These are phyloP conservation scores for Lysiphlebus fabarum DNA, from an alignment of 1,140 invertebrate species.

Conservation along the genomic window DNA sequence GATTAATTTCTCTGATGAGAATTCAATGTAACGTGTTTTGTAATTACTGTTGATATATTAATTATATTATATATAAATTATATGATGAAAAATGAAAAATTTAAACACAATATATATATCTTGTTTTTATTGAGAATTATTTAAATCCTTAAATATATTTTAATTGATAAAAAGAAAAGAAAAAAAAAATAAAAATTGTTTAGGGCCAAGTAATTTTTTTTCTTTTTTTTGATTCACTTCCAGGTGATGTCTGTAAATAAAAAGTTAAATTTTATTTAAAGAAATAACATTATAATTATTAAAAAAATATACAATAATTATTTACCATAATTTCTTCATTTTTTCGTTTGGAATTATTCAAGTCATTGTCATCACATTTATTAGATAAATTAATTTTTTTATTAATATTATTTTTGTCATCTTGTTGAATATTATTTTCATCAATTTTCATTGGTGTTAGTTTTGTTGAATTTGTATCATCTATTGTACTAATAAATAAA, in stretches of 20 bases:
- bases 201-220: conserved; percentile 45
- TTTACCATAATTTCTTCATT: background rate
- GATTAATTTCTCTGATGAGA: background rate
- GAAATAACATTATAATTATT: too few relatives aligned
- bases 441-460: too few relatives aligned
- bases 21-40: conserved; percentile 19
- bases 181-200: too few relatives aligned
- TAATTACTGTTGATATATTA: conserved; percentile 22
- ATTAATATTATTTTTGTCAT: too few relatives aligned
- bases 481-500: too few relatives aligned
- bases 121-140: background rate
- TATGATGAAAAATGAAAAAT: conserved; percentile 12
- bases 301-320: background rate
- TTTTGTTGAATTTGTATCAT: too few relatives aligned
- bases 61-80: conserved; percentile 12
- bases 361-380: too few relatives aligned
- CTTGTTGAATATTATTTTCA: too few relatives aligned
- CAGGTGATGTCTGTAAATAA: conserved; percentile 22
- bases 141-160: background rate
- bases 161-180: too few relatives aligned
- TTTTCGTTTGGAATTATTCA: too few relatives aligned
- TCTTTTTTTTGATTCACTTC: conserved; percentile 29
- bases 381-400: too few relatives aligned
- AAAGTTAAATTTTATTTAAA: conserved; percentile 4
- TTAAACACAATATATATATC: background rate